A percentile compares a stretch with the other conserved stretches of the same genome.
Conservation (phyloP, 2,888 invertebrate species). For the Napeogenes sylphis region DNA sequence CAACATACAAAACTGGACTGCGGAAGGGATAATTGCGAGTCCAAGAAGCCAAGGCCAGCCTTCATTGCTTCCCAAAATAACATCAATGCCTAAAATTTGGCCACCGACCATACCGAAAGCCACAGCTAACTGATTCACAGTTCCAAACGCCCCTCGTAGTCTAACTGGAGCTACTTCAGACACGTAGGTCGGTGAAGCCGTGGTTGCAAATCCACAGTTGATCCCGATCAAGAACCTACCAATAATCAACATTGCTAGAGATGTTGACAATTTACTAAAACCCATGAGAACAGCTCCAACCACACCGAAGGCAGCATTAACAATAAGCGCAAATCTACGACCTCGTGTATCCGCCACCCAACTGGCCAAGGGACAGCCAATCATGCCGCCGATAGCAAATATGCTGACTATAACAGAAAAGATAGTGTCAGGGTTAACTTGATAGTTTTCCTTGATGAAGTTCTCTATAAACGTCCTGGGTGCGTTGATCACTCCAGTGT, state of each 20-base stretch:
- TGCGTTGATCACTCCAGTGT: conserved; percentile 84
- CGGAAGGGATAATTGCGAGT: conserved; percentile 62
- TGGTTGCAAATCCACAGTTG: conserved; percentile 81
- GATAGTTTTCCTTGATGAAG: conserved; percentile 79
- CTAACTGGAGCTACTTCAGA: conserved; percentile 68
- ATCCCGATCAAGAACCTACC: conserved; percentile 86
- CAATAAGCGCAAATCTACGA: conserved; percentile 80
- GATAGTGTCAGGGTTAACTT: conserved; percentile 68
- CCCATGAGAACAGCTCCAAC: conserved; percentile 82
- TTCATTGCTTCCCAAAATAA: conserved; percentile 63
- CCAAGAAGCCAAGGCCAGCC: conserved; percentile 74
- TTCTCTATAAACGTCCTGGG: conserved; percentile 80
- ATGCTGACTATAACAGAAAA: conserved; percentile 84
- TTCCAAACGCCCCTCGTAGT: conserved; percentile 70
- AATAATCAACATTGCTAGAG: conserved; percentile 83
- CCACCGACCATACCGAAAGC: conserved; percentile 64
- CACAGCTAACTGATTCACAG: conserved; percentile 72
- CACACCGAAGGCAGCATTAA: conserved; percentile 81
- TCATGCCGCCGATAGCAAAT: conserved; percentile 87
- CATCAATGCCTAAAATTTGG: conserved; percentile 69
- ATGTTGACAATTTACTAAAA: conserved; percentile 78
- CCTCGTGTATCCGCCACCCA: conserved; percentile 84
- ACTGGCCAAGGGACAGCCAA: conserved; percentile 86
- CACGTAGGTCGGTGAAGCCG: conserved; percentile 72
- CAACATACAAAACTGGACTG: conserved; percentile 61